A percentile compares a stretch with the other conserved stretches of the same genome.
These are phyloP conservation scores for Acanthopleura granulata DNA, from an alignment of 2,888 invertebrate species.

Conservation along the genomic window DNA sequence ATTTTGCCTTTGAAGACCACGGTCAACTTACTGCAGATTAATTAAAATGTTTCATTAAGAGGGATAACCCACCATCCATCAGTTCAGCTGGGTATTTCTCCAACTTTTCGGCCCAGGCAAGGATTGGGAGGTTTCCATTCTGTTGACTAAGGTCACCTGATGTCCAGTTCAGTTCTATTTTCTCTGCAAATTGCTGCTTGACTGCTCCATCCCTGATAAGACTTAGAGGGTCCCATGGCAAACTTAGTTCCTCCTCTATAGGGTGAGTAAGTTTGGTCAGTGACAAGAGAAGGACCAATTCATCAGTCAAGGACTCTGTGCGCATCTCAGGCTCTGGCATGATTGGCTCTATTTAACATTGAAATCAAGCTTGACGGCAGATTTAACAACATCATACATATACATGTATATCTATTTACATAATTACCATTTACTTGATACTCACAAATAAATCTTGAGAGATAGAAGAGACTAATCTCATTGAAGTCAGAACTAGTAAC, in stretches of 20 bases:
- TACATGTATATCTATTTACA: too few species aligned
- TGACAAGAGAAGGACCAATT: background rate
- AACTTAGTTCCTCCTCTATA: background rate
- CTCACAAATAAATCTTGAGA: background rate
- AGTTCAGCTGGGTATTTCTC: slow-evolving; percentile 7
- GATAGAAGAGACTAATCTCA: too few species aligned
- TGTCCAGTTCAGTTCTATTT: background rate
- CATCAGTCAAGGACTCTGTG: background rate
- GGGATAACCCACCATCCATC: background rate
- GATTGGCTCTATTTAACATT: background rate
- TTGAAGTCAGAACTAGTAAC: too few species aligned
- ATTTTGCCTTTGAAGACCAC: background rate
- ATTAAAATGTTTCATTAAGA: too few species aligned
- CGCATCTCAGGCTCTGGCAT: background rate
- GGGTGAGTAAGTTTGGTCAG: background rate
- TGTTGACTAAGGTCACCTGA: background rate
- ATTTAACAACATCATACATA: background rate
- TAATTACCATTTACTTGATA: background rate
- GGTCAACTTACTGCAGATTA: too few species aligned
- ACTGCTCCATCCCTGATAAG: background rate
- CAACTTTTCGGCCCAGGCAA: background rate
- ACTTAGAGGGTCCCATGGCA: background rate
- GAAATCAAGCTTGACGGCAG: background rate
- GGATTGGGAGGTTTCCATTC: background rate
- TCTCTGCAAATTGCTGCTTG: background rate